Base-by-base conservation (phyloP, 2,888 invertebrate species). In the Pterobdella sp. region DNA sequence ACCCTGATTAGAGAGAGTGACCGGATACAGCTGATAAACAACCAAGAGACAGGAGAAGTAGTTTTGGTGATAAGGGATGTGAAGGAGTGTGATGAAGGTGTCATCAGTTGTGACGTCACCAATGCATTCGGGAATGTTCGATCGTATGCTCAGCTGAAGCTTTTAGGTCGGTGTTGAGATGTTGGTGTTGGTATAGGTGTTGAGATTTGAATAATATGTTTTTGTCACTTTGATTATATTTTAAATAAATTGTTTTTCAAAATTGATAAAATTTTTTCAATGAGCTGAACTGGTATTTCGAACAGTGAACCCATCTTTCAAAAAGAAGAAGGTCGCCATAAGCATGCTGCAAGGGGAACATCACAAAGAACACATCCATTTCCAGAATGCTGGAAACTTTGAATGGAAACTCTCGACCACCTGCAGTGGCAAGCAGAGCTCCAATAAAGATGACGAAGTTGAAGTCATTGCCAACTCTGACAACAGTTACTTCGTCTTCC, bases 281-380 rank as follows among this genome's bases (percentile, higher is more conserved):
- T 18, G n/a, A 49, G n/a, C 18, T 49, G 14, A 18, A 49, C 52
- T 18, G 14, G n/a, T 18, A 18, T n/a, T 31, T 34, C 10, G 36
- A 22, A 14, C 56, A 71, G 71, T 35, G 26, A 26, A 34, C 3
- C 71, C 71, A 4, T 71, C 63, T n/a, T 71, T 71, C 63, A 42
- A 63, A 26, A 60, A 60, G n/a, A 10, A 34, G 26, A 4, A 35
- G 36, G 29, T 56, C 52, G 71, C 32, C n/a, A 31, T 71, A 18
- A 52, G n/a, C 36, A n/a, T 71, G 18, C 10, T 26, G 29, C n/a
- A 63, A 26, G 63, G 63, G 1, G 63, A 71, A 0, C 1, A 52
- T 10, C 34, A 60, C 71, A 71, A 56, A 34, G 32, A 31, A 22
- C 60, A 56, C 36, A 71, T 71, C 10, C 35, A 52, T 14, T 71